Percentiles rank a stretch among this genome's conserved stretches.
phyloP scores from a whole-genome alignment of 2,113 vertebrate species.

The Anarhynchus alexandrinus region DNA sequence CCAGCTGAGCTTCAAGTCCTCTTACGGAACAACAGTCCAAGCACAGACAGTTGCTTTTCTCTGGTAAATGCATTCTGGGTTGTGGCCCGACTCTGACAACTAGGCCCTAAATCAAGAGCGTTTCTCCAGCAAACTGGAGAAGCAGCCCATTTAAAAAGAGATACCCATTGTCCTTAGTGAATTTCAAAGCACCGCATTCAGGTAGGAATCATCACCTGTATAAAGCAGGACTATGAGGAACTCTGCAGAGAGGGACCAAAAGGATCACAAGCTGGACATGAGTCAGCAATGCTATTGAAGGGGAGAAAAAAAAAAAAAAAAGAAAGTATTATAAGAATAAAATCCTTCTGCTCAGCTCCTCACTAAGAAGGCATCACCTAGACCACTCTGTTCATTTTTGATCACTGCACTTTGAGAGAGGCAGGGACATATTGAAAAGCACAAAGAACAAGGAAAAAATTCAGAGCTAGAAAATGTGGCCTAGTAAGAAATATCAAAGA shows the following conservation, averaged over 20 bases:
- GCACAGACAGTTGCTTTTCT: background rate
- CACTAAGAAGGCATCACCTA: background rate
- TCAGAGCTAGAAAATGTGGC: background rate
- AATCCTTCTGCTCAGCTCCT: background rate
- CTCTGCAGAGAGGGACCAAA: background rate
- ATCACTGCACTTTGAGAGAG: background rate
- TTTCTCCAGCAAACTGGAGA: background rate
- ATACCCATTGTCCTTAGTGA: background rate
- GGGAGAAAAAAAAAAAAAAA: too few relatives aligned
- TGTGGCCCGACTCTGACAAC: background rate
- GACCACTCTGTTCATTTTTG: background rate
- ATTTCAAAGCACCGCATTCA: background rate
- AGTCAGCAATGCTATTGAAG: background rate
- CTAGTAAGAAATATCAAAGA: background rate
- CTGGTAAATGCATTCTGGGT: background rate
- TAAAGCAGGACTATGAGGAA: background rate
- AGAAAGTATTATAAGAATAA: background rate
- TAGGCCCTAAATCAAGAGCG: background rate
- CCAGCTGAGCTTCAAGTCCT: background rate
- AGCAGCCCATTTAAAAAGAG: background rate
- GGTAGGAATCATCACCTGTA: background rate
- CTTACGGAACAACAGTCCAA: background rate
- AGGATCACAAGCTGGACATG: background rate
- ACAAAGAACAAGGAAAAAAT: background rate
- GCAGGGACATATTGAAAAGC: background rate